Evolutionary conservation across 2,888 invertebrate genomes (phyloP).

Genomic region (Lordiphosa andalusiaca): DNA sequence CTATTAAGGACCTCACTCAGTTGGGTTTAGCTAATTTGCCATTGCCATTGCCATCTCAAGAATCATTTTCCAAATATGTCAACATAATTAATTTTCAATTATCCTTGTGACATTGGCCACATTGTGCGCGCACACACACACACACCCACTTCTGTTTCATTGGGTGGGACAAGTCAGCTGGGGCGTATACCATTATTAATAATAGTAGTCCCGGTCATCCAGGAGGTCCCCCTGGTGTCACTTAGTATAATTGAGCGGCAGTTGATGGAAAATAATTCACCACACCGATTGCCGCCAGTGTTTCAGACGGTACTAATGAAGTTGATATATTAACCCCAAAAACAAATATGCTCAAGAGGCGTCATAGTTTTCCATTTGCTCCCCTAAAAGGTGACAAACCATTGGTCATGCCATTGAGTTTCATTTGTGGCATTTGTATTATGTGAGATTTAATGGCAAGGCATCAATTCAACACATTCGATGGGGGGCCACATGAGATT

Average conservation of each 20-base stretch:
- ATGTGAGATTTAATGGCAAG: constrained; percentile 47
- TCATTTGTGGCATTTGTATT: constrained; percentile 16
- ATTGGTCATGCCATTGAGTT: constrained; percentile 42
- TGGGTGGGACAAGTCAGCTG: constrained; percentile 22
- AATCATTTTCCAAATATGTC: constrained; percentile 72
- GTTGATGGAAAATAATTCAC: constrained; percentile 65
- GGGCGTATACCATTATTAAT: constrained; percentile 57
- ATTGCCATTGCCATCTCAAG: constrained; percentile 40
- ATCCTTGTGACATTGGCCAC: constrained; percentile 53
- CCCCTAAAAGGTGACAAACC: constrained; percentile 38
- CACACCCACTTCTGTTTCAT: constrained; percentile 11
- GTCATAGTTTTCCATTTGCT: constrained; percentile 36
- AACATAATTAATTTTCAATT: constrained; percentile 76
- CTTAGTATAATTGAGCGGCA: constrained; percentile 67
- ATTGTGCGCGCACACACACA: constrained; percentile 1
- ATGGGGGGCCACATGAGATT: constrained; percentile 14
- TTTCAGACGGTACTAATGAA: constrained; percentile 51
- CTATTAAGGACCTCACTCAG: constrained; percentile 39
- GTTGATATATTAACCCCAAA: constrained; percentile 61
- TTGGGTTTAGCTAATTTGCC: constrained; percentile 39
- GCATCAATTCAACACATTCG: constrained; percentile 47
- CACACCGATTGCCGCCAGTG: constrained; percentile 40
- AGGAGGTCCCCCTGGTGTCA: constrained; percentile 44
- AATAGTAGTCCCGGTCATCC: constrained; percentile 44
- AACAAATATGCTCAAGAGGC: constrained; percentile 26